phyloP scores from a whole-genome alignment of 2,113 vertebrate genomes.

The Mormyrus iriodes region DNA sequence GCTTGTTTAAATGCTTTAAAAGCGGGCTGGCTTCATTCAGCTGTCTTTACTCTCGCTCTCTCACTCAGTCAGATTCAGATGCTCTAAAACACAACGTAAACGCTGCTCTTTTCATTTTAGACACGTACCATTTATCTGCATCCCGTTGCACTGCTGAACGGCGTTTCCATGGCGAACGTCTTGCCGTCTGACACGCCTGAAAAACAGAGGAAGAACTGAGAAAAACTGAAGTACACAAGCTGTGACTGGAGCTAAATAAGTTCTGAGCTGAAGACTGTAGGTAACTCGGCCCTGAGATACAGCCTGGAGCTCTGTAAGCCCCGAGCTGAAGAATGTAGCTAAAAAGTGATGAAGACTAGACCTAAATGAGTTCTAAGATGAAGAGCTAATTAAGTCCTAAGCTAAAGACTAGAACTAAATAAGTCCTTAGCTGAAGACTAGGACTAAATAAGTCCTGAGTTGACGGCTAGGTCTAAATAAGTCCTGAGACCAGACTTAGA shows the following conservation, averaged over 20 bases:
- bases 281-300: neutral
- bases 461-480: neutral
- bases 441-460: neutral
- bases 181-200: slow-evolving; percentile 87
- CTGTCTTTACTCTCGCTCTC: neutral
- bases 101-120: slow-evolving; percentile 1
- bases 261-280: neutral
- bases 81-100: neutral
- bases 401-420: neutral
- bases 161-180: slow-evolving; percentile 94
- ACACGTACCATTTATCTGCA: slow-evolving; percentile 81
- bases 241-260: neutral
- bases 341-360: neutral
- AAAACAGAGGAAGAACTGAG: slow-evolving; percentile 30
- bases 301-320: neutral
- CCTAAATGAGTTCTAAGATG: neutral
- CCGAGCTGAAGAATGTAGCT: neutral
- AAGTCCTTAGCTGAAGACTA: neutral
- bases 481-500: neutral
- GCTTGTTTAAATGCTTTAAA: neutral
- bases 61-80: neutral
- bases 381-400: neutral
- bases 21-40: neutral
- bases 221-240: neutral
- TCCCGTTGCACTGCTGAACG: slow-evolving; percentile 88